Conservation (phyloP, 2,797 vertebrate species). For the Coluber constrictor region DNA sequence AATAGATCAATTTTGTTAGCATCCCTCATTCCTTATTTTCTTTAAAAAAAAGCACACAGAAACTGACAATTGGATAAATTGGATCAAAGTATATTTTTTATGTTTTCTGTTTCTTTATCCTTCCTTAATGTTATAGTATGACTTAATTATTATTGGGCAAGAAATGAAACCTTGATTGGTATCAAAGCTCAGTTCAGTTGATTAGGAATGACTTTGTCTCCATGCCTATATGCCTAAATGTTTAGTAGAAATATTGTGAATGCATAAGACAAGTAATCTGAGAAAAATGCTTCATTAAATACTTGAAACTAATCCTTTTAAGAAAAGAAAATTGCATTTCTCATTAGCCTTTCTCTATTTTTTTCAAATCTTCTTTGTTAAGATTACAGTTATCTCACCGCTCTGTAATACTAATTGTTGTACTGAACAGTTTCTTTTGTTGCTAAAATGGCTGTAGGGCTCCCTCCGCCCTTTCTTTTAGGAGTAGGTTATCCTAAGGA, state of each 20-base stretch:
- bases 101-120: not conserved
- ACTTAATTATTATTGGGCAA: not conserved
- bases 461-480: not conserved
- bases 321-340: constrained; percentile 44
- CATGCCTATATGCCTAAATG: not conserved
- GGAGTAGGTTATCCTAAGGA: not conserved
- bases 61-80: not conserved
- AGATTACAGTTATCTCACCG: constrained; percentile 49
- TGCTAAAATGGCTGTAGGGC: constrained; percentile 36
- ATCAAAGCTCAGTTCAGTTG: constrained; percentile 2
- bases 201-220: not conserved
- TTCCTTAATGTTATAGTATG: not conserved
- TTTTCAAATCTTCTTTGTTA: constrained; percentile 48
- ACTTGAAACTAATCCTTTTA: constrained; percentile 7
- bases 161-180: not conserved
- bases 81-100: not conserved
- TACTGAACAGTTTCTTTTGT: constrained; percentile 44
- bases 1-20: not conserved
- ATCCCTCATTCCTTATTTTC: not conserved
- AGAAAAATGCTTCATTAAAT: constrained; percentile 11
- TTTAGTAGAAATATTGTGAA: not conserved
- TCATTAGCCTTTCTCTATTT: constrained; percentile 32
- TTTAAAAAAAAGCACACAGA: not conserved
- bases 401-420: constrained; percentile 51
- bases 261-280: not conserved